phyloP scores from a whole-genome alignment of 2,797 vertebrate genomes.

The Lophura swinhoii region DNA sequence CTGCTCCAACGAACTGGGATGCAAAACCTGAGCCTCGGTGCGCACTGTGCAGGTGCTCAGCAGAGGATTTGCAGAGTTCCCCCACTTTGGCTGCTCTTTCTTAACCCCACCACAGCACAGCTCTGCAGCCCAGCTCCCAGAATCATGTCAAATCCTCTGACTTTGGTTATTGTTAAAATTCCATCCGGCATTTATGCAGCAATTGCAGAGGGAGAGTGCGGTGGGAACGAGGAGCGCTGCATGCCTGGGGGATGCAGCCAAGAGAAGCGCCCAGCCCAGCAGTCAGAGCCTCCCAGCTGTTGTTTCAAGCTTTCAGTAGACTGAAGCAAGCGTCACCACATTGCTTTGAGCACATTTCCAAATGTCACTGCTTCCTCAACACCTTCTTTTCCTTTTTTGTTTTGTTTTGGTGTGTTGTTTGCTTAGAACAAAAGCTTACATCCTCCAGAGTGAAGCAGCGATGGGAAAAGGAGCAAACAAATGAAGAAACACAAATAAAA shows the following conservation, averaged over 20 bases:
- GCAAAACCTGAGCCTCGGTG: background rate
- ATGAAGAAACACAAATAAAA: constrained; percentile 14
- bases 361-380: constrained; percentile 9
- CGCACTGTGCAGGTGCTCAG: background rate
- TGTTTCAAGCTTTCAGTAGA: background rate
- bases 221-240: background rate
- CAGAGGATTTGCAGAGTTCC: background rate
- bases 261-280: background rate
- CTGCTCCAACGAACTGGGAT: background rate
- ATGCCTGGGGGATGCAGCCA: background rate
- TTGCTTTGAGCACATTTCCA: background rate
- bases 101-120: background rate
- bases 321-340: background rate
- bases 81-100: background rate
- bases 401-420: background rate
- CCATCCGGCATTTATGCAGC: background rate
- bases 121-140: background rate
- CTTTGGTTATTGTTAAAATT: background rate
- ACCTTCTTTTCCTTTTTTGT: background rate
- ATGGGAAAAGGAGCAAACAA: background rate
- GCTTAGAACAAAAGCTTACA: background rate
- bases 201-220: background rate
- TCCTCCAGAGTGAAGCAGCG: background rate
- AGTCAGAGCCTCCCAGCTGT: background rate
- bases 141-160: background rate